Conservation (phyloP, 1,140 invertebrate species). For the Belonocnema kinseyi region DNA sequence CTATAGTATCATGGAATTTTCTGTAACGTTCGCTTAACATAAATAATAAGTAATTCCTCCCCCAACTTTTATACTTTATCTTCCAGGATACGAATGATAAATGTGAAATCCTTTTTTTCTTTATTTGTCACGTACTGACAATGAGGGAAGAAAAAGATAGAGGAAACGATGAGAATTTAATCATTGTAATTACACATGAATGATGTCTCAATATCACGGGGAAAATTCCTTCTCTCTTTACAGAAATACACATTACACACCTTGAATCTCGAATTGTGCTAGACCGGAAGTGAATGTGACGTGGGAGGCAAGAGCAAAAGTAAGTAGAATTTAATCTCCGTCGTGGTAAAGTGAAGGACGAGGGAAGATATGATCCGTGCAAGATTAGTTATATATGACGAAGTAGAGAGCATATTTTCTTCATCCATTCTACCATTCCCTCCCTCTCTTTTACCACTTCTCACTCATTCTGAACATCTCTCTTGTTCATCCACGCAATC, state of each 20-base stretch:
- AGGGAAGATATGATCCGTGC: constrained; percentile 41
- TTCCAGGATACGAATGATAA: constrained; percentile 14
- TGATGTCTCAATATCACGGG: constrained; percentile 29
- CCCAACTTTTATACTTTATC: not conserved
- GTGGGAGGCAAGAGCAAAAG: constrained; percentile 29
- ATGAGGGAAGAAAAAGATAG: constrained; percentile 19
- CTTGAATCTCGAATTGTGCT: constrained; percentile 32
- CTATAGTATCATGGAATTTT: no score
- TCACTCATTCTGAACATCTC: not conserved
- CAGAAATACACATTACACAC: not conserved
- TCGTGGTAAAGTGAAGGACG: constrained; percentile 50
- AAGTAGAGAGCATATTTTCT: constrained; percentile 37
- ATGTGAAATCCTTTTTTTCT: not conserved
- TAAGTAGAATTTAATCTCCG: constrained; percentile 44
- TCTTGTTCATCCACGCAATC: constrained; percentile 52
- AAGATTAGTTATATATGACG: constrained; percentile 34
- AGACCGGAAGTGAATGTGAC: constrained; percentile 38
- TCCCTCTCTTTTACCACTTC: not conserved
- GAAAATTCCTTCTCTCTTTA: not conserved
- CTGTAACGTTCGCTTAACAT: not conserved
- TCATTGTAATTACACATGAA: constrained; percentile 22
- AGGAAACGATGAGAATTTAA: constrained; percentile 25
- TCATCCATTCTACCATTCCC: not conserved
- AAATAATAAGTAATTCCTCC: not conserved
- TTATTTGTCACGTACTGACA: constrained; percentile 14